phyloP scores from a whole-genome alignment of 2,888 invertebrate genomes.

The Caradrina kadenii region DNA sequence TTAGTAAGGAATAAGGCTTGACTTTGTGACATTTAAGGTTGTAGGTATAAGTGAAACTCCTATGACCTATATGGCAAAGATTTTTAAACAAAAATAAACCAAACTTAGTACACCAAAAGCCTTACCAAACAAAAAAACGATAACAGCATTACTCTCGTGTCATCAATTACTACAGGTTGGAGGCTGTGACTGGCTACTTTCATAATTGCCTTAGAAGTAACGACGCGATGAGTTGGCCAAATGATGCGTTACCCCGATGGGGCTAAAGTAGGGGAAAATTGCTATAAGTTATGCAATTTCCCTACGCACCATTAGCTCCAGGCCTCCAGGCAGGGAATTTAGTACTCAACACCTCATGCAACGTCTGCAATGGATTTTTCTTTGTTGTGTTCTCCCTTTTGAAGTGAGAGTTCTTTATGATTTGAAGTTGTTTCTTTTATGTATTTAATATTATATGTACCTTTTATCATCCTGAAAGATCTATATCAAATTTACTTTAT shows the following conservation, averaged over 20 bases:
- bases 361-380: slow-evolving; percentile 75
- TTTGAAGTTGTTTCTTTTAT: neutral
- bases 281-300: slow-evolving; percentile 87
- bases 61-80: no score
- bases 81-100: no score
- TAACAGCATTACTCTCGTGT: slow-evolving; percentile 45
- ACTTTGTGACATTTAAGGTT: no score
- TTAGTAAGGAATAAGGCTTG: no score
- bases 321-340: slow-evolving; percentile 77
- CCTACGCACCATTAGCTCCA: slow-evolving; percentile 84
- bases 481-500: no score
- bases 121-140: slow-evolving; percentile 38
- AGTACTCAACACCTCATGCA: slow-evolving; percentile 80
- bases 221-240: slow-evolving; percentile 77
- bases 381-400: slow-evolving; percentile 37
- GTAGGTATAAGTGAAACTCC: no score
- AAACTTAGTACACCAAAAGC: slow-evolving; percentile 9
- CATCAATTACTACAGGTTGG: slow-evolving; percentile 69
- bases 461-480: neutral
- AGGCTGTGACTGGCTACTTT: slow-evolving; percentile 76
- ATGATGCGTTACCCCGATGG: slow-evolving; percentile 80
- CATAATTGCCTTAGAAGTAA: slow-evolving; percentile 76
- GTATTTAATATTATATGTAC: neutral
- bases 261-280: slow-evolving; percentile 83
- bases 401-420: neutral